Evolutionary conservation across 2,888 invertebrate genomes (phyloP).

Genomic region (Trisateles emortualis): DNA sequence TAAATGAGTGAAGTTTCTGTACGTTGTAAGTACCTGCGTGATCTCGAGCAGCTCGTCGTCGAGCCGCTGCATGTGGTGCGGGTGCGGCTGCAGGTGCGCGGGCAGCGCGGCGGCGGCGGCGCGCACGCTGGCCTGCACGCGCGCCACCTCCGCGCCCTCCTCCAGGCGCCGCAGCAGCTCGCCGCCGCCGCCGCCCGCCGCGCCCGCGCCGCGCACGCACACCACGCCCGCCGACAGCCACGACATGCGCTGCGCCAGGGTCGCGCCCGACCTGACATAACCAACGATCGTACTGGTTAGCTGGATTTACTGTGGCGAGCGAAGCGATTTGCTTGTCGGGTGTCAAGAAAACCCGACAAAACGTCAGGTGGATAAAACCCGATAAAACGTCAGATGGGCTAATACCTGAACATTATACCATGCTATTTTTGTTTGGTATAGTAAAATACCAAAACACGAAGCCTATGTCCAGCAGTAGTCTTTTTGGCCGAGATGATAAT

Average conservation of each 20-base stretch:
- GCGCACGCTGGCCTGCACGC: slow-evolving; percentile 92
- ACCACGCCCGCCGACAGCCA: slow-evolving; percentile 97
- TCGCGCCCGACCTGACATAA: slow-evolving; percentile 91
- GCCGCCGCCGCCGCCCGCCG: slow-evolving; percentile 87
- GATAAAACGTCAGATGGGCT: too few relatives aligned
- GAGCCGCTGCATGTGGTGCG: slow-evolving; percentile 89
- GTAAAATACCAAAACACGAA: too few relatives aligned
- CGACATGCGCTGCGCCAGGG: slow-evolving; percentile 93
- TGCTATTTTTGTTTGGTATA: too few relatives aligned
- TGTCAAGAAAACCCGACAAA: too few relatives aligned
- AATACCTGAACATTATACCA: too few relatives aligned
- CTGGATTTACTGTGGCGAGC: too few relatives aligned
- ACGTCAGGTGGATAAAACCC: too few relatives aligned
- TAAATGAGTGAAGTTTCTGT: too few relatives aligned
- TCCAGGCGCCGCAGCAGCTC: slow-evolving; percentile 93
- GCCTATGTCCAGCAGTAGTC: too few relatives aligned
- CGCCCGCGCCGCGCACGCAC: slow-evolving; percentile 95
- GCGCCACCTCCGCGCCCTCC: slow-evolving; percentile 97
- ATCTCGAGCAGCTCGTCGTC: slow-evolving; percentile 95
- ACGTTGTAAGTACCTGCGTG: slow-evolving; percentile 89
- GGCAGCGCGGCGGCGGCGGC: slow-evolving; percentile 75
- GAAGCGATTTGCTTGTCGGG: too few relatives aligned
- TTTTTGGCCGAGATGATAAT: too few relatives aligned
- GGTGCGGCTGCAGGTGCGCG: slow-evolving; percentile 88
- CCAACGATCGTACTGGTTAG: too few relatives aligned